Percentiles rank a stretch among this genome's conserved stretches.
Conservation (phyloP, 1,140 invertebrate genomes). For the Papilio helenus region DNA sequence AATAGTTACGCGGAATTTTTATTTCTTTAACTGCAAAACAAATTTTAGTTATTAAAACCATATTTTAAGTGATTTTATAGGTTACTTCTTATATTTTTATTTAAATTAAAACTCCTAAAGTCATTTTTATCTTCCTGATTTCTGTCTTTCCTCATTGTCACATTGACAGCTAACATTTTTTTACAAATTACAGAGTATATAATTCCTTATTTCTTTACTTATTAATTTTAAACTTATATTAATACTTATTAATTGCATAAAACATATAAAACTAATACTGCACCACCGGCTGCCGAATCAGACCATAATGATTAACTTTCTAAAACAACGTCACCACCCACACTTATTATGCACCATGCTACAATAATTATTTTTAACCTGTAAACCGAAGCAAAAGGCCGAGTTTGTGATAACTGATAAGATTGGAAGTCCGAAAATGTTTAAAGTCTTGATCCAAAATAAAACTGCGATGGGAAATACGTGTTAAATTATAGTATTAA, state of each 20-base stretch:
- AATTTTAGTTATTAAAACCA: slow-evolving; percentile 67
- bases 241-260: too few species aligned
- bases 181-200: background rate
- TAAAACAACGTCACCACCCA: too few species aligned
- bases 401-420: background rate
- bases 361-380: too few species aligned
- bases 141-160: background rate
- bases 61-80: slow-evolving; percentile 41
- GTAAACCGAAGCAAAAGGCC: too few species aligned
- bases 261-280: too few species aligned
- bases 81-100: slow-evolving; percentile 9
- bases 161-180: background rate
- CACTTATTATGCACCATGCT: too few species aligned
- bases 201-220: too few species aligned
- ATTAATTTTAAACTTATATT: too few species aligned
- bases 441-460: background rate
- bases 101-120: background rate
- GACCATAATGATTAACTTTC: too few species aligned
- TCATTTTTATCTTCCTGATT: background rate
- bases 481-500: slow-evolving; percentile 2
- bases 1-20: slow-evolving; percentile 66
- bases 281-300: too few species aligned
- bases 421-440: background rate
- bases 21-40: slow-evolving; percentile 64
- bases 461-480: slow-evolving; percentile 12